A percentile compares a stretch with the other conserved stretches of the same genome.
Evolutionary conservation across 2,888 invertebrate species (phyloP).

Genomic region (Drosophila emarginata): DNA sequence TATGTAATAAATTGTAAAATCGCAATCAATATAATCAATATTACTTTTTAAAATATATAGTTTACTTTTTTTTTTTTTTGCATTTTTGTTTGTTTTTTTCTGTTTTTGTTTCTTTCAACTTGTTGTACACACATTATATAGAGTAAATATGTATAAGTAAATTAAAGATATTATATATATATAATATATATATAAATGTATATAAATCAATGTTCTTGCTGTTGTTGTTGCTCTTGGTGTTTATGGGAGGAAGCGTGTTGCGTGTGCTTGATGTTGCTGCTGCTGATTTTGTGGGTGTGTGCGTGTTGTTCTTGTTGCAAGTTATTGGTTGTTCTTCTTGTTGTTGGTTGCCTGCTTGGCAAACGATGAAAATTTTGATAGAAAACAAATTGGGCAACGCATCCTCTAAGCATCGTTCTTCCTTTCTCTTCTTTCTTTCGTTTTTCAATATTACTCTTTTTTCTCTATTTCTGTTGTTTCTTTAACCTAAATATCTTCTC

Average conservation of each 20-base stretch:
- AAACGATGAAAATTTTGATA: constrained; percentile 67
- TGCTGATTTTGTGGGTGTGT: constrained; percentile 36
- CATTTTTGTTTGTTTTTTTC: background rate
- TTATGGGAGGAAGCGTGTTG: constrained; percentile 31
- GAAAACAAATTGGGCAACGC: constrained; percentile 73
- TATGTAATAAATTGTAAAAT: constrained; percentile 70
- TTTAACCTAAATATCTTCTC: constrained; percentile 30
- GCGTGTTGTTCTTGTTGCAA: constrained; percentile 40
- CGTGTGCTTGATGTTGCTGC: constrained; percentile 21
- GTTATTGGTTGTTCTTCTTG: constrained; percentile 38
- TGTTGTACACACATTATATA: constrained; percentile 47
- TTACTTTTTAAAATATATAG: constrained; percentile 36
- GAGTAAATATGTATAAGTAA: constrained; percentile 57
- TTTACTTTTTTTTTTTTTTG: constrained; percentile 25
- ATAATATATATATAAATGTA: constrained; percentile 45
- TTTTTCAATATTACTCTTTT: constrained; percentile 35
- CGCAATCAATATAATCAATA: constrained; percentile 60
- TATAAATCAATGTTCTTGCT: constrained; percentile 45
- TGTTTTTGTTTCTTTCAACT: constrained; percentile 29
- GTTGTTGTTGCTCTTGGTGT: constrained; percentile 31
- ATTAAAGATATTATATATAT: constrained; percentile 42
- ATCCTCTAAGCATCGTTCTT: constrained; percentile 71
- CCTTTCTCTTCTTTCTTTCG: constrained; percentile 25
- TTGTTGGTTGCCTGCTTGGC: constrained; percentile 70
- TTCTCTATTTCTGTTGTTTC: constrained; percentile 55